phyloP scores from a whole-genome alignment of 2,113 vertebrate genomes.

The Tetraodon nigroviridis region DNA sequence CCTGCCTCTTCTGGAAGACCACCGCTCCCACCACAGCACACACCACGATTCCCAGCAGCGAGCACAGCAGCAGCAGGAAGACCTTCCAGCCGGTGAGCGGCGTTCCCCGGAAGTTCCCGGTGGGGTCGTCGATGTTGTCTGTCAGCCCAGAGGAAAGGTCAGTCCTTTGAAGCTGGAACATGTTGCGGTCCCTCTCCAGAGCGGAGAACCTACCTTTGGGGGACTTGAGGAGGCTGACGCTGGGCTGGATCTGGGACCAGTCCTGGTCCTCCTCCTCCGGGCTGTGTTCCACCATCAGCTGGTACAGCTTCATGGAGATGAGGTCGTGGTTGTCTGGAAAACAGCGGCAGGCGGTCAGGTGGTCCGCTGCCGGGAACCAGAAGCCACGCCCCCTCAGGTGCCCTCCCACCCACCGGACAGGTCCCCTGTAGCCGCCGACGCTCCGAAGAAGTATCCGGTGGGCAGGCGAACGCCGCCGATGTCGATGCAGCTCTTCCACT shows the following conservation, averaged over 20 bases:
- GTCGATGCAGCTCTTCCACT: constrained; percentile 98
- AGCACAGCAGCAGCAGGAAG: constrained; percentile 91
- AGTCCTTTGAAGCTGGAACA: too few species aligned
- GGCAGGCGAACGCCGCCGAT: constrained; percentile 90
- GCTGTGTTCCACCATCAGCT: constrained; percentile 94
- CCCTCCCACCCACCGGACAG: constrained; percentile 80
- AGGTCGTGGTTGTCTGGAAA: constrained; percentile 93
- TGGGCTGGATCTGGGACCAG: constrained; percentile 98
- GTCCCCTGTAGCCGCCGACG: constrained; percentile 95
- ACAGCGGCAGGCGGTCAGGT: too few species aligned
- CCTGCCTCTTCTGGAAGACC: constrained; percentile 98
- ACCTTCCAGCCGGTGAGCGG: constrained; percentile 96
- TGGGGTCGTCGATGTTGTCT: constrained; percentile 97
- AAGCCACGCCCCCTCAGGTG: not conserved
- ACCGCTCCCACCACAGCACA: constrained; percentile 94
- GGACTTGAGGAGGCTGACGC: constrained; percentile 91
- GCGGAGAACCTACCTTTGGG: constrained; percentile 82
- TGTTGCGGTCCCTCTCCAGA: too few species aligned
- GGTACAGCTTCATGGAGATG: constrained; percentile 98
- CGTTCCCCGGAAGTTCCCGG: constrained; percentile 90
- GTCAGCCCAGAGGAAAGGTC: not conserved
- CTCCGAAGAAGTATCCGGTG: constrained; percentile 95
- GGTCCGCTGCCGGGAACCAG: too few species aligned
- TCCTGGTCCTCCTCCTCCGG: constrained; percentile 89
- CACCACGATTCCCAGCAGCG: constrained; percentile 92